Conservation (phyloP, 2,797 vertebrate species). For the Echiichthys vipera region DNA sequence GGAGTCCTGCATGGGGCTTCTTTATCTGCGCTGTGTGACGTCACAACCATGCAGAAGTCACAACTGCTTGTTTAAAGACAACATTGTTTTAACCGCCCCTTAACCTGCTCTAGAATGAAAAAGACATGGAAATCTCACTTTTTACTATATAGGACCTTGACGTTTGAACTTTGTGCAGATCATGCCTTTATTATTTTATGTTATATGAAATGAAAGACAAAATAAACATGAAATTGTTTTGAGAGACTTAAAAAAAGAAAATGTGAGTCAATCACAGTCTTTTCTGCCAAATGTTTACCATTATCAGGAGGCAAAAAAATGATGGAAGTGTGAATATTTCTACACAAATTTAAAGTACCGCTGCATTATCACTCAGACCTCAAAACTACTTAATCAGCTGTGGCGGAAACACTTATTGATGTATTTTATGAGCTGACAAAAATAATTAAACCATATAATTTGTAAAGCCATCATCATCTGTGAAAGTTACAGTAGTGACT, state of each 20-base stretch:
- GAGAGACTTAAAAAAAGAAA: not conserved
- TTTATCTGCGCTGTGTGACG: too few relatives aligned
- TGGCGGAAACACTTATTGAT: conserved; percentile 56
- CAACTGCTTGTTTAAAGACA: too few relatives aligned
- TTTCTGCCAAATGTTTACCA: conserved; percentile 9
- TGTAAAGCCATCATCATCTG: conserved; percentile 59
- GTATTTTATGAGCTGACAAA: conserved; percentile 65
- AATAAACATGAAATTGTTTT: conserved; percentile 26
- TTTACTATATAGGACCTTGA: too few relatives aligned
- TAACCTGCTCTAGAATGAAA: too few relatives aligned
- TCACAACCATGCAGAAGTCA: too few relatives aligned
- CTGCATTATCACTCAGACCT: conserved; percentile 29
- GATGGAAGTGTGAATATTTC: conserved; percentile 21
- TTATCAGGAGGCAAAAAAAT: not conserved
- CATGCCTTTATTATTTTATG: conserved; percentile 48
- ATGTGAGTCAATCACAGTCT: conserved; percentile 18
- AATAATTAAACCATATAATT: conserved; percentile 62
- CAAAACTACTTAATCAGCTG: conserved; percentile 64
- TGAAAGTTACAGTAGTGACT: too few relatives aligned
- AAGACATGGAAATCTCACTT: too few relatives aligned
- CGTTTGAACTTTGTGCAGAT: not conserved
- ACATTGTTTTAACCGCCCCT: too few relatives aligned
- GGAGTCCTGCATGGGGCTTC: too few relatives aligned
- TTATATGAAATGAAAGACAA: conserved; percentile 70
- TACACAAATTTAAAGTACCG: conserved; percentile 12